Evolutionary conservation across 2,888 invertebrate genomes (phyloP).

Genomic region (Campaea margaritaria): DNA sequence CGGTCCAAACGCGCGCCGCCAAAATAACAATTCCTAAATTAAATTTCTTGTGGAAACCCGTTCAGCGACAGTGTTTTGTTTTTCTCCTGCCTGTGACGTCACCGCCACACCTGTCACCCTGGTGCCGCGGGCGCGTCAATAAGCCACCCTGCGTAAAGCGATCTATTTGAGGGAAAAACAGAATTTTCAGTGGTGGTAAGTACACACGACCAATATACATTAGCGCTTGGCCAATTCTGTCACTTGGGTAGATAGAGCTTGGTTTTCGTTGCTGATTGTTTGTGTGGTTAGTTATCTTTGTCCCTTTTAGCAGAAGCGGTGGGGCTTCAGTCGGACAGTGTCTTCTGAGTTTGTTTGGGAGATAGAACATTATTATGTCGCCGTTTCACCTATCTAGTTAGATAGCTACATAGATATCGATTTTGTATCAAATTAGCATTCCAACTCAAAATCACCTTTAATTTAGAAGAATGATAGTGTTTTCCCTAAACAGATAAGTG

Average conservation of each 20-base stretch:
- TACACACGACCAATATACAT: conserved; percentile 35
- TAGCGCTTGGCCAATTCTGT: conserved; percentile 21
- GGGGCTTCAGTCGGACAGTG: conserved; percentile 7
- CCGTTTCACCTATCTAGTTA: conserved; percentile 22
- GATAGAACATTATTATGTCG: conserved; percentile 20
- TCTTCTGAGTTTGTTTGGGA: conserved; percentile 13
- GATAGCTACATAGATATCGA: conserved; percentile 14
- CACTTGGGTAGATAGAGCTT: conserved; percentile 19
- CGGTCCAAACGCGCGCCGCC: conserved; percentile 62
- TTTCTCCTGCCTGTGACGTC: conserved; percentile 53
- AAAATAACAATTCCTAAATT: conserved; percentile 72
- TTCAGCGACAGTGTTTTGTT: conserved; percentile 45
- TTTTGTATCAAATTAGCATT: conserved; percentile 10
- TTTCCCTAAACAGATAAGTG: conserved; percentile 15
- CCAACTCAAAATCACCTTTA: not conserved
- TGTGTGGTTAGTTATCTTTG: conserved; percentile 23
- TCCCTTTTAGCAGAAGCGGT: conserved; percentile 2
- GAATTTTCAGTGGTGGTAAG: conserved; percentile 55
- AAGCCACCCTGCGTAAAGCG: conserved; percentile 51
- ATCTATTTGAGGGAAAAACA: conserved; percentile 52
- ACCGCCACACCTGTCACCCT: conserved; percentile 39
- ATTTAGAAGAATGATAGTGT: conserved; percentile 14
- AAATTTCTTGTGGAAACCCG: conserved; percentile 53
- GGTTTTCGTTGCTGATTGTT: conserved; percentile 11
- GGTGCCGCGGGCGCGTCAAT: conserved; percentile 51